These are phyloP conservation scores for Hermatobates lingyangjiaoensis DNA, from an alignment of 1,140 invertebrate genomes.

Conservation along the genomic window DNA sequence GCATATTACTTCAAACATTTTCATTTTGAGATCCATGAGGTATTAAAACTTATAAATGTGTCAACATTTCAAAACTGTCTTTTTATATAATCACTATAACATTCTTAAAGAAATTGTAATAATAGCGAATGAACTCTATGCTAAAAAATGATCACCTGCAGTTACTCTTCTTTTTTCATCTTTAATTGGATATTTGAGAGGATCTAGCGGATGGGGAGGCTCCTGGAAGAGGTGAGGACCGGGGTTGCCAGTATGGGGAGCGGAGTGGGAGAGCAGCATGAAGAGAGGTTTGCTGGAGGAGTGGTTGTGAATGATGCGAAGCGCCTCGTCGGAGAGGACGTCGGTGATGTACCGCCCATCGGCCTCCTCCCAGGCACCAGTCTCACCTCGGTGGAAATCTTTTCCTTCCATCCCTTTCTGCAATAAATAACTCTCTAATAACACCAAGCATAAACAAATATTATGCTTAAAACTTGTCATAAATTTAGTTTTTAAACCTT, in stretches of 20 bases:
- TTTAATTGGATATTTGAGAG: conserved; percentile 40
- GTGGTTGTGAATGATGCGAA: conserved; percentile 35
- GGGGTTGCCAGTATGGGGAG: conserved; percentile 40
- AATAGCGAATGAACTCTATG: too few species aligned
- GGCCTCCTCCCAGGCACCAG: conserved; percentile 32
- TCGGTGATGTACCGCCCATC: conserved; percentile 45
- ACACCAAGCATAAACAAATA: too few species aligned
- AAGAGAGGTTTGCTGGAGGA: conserved; percentile 36
- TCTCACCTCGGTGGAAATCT: conserved; percentile 32
- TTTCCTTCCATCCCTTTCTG: neutral
- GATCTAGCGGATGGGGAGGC: conserved; percentile 30
- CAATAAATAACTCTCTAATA: too few species aligned
- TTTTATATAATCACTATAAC: too few species aligned
- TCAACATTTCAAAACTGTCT: too few species aligned
- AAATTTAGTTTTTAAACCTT: too few species aligned
- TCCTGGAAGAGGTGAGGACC: conserved; percentile 31
- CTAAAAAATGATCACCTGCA: too few species aligned
- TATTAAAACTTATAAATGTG: too few species aligned
- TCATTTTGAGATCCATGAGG: too few species aligned
- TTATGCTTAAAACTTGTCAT: too few species aligned
- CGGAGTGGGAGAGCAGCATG: conserved; percentile 46
- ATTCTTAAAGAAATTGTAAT: too few species aligned
- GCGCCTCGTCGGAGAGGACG: conserved; percentile 41
- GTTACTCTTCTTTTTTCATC: conserved; percentile 41
- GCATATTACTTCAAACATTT: too few species aligned